Evolutionary conservation across 2,888 invertebrate species (phyloP).

Genomic region (Macrosiphum euphorbiae): DNA sequence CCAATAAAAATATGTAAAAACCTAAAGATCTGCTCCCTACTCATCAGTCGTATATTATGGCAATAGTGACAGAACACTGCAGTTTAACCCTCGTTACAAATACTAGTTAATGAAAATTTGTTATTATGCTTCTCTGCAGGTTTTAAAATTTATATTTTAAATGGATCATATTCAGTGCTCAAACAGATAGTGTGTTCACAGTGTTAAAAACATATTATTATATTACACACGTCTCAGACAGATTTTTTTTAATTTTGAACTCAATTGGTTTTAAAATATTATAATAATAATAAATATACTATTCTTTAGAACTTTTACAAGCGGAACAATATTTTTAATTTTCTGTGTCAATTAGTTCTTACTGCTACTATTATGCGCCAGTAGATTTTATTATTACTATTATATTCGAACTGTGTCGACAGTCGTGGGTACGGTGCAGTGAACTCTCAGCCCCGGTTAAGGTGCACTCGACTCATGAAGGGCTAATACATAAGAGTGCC

Average conservation of each 20-base stretch:
- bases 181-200: background rate
- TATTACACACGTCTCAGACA: background rate
- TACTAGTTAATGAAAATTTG: background rate
- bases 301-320: background rate
- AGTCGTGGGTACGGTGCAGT: background rate
- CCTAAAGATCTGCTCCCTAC: no score
- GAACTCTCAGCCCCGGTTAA: background rate
- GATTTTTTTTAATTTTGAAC: background rate
- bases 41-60: background rate
- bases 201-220: background rate
- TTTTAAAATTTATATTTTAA: background rate
- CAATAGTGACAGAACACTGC: background rate
- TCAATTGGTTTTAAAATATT: background rate
- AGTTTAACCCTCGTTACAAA: background rate
- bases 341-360: background rate
- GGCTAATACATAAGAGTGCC: background rate
- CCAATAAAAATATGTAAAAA: no score
- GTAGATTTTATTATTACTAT: background rate
- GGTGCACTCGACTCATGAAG: background rate
- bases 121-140: background rate
- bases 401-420: background rate
- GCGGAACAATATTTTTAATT: background rate
- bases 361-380: background rate
- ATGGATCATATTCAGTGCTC: background rate
- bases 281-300: background rate